A percentile compares a stretch with the other conserved stretches of the same genome.
These are phyloP conservation scores for Notothenia coriiceps DNA, from an alignment of 2,113 vertebrate species.

Conservation along the genomic window DNA sequence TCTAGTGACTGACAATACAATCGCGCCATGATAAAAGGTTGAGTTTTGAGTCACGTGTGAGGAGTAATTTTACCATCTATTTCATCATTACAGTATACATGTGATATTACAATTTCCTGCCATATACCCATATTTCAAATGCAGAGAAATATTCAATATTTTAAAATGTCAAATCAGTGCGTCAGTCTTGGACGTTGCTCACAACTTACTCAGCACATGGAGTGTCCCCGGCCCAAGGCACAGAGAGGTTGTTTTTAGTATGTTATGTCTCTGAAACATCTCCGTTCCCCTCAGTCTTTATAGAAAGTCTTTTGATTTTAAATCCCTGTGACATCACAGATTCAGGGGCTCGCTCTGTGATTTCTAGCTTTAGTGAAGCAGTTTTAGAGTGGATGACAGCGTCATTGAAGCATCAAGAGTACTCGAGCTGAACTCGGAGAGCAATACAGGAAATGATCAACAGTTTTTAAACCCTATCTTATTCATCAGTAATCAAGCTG, in stretches of 20 bases:
- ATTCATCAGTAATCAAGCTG: constrained; percentile 60
- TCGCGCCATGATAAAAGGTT: not conserved
- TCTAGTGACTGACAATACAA: not conserved
- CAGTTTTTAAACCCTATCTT: constrained; percentile 49
- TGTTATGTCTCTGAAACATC: constrained; percentile 22
- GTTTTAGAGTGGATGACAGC: constrained; percentile 52
- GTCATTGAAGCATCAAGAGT: constrained; percentile 52
- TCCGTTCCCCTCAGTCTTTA: not conserved
- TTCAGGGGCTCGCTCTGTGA: constrained; percentile 26
- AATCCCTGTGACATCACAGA: constrained; percentile 46
- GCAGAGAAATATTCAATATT: not conserved
- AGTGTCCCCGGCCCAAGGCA: not conserved
- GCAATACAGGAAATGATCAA: constrained; percentile 56
- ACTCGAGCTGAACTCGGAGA: constrained; percentile 17
- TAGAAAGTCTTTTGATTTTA: constrained; percentile 39
- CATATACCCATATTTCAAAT: not conserved
- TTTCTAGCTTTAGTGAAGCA: constrained; percentile 43
- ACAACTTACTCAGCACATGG: constrained; percentile 4
- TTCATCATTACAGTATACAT: not conserved
- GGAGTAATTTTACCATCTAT: not conserved
- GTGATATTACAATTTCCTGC: not conserved
- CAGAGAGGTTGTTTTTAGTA: constrained; percentile 1
- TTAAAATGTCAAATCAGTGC: not conserved
- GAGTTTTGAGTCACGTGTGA: not conserved
- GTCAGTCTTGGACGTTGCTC: not conserved